phyloP scores from a whole-genome alignment of 2,888 invertebrate genomes.

The Drosophila greeni region DNA sequence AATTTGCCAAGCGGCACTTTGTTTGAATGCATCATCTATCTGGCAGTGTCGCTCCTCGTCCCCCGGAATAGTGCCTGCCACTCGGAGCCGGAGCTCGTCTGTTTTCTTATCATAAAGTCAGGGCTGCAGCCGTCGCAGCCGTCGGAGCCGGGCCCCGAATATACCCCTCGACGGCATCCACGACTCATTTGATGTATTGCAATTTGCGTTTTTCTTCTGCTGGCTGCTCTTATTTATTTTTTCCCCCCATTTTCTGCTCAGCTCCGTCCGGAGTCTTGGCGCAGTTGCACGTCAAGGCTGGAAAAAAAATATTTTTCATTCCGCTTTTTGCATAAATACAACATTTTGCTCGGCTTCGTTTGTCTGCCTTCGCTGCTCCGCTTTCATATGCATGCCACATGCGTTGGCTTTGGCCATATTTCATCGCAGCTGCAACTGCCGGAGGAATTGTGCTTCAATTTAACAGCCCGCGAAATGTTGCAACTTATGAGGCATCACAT shows the following conservation, averaged over 20 bases:
- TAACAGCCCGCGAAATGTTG: conserved; percentile 65
- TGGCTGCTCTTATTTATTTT: conserved; percentile 24
- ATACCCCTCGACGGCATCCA: conserved; percentile 7
- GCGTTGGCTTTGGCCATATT: conserved; percentile 59
- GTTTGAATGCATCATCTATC: conserved; percentile 65
- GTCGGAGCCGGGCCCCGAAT: conserved; percentile 33
- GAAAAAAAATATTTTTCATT: conserved; percentile 70
- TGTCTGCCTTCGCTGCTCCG: conserved; percentile 45
- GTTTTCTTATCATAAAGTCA: conserved; percentile 67
- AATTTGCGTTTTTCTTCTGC: conserved; percentile 44
- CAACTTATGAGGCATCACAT: conserved; percentile 37
- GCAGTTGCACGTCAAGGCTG: conserved; percentile 69
- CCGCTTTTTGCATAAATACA: conserved; percentile 69
- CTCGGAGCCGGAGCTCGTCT: conserved; percentile 38
- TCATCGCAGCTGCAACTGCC: conserved; percentile 50
- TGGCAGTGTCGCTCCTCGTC: conserved; percentile 22
- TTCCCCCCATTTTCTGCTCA: conserved; percentile 10
- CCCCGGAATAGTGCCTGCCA: not conserved
- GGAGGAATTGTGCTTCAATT: conserved; percentile 67
- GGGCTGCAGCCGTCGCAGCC: conserved; percentile 35
- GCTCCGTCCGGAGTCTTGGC: conserved; percentile 42
- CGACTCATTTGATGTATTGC: conserved; percentile 66
- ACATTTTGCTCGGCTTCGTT: conserved; percentile 47
- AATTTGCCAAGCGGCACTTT: conserved; percentile 53
- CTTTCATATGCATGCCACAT: conserved; percentile 68